Percentiles rank a stretch among this genome's conserved stretches.
These are phyloP conservation scores for Leuciscus waleckii DNA, from an alignment of 2,797 vertebrate genomes.

Conservation along the genomic window DNA sequence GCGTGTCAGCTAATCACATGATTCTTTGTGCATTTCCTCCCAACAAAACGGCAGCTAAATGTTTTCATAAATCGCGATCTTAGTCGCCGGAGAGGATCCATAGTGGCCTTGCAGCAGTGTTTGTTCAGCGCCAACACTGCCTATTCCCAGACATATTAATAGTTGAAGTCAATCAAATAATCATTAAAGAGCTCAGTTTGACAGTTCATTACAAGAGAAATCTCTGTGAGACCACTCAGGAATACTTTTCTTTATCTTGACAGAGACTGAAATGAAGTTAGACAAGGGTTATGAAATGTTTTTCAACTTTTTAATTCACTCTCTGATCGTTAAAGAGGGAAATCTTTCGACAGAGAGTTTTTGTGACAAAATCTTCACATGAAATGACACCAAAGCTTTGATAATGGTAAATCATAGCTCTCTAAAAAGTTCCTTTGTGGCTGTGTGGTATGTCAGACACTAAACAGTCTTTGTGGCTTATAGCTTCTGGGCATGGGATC, in stretches of 20 bases:
- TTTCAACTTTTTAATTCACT: conserved; percentile 21
- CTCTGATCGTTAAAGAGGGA: conserved; percentile 22
- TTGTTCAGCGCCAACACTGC: conserved; percentile 32
- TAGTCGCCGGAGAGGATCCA: not conserved
- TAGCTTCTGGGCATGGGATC: not conserved
- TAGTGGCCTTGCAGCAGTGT: conserved; percentile 17
- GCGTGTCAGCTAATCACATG: conserved; percentile 22
- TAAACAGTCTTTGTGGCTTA: not conserved
- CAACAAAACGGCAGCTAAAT: conserved; percentile 18
- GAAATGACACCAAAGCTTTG: conserved; percentile 38
- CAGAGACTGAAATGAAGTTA: conserved; percentile 9
- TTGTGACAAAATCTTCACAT: conserved; percentile 31
- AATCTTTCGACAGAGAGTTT: not conserved
- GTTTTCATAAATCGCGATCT: conserved; percentile 17
- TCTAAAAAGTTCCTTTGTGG: conserved; percentile 1
- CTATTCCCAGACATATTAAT: conserved; percentile 46
- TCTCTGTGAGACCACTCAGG: not conserved
- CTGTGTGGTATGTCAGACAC: not conserved
- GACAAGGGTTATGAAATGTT: conserved; percentile 26
- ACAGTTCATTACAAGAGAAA: conserved; percentile 44
- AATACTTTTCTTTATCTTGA: conserved; percentile 11
- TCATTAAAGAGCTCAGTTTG: conserved; percentile 41
- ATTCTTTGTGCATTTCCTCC: conserved; percentile 10
- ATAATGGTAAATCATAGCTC: not conserved
- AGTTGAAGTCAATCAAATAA: conserved; percentile 53